Evolutionary conservation across 2,888 invertebrate species (phyloP), one percentile per base, ranked within the genome.

Genomic region (Pterostichus madidus): DNA sequence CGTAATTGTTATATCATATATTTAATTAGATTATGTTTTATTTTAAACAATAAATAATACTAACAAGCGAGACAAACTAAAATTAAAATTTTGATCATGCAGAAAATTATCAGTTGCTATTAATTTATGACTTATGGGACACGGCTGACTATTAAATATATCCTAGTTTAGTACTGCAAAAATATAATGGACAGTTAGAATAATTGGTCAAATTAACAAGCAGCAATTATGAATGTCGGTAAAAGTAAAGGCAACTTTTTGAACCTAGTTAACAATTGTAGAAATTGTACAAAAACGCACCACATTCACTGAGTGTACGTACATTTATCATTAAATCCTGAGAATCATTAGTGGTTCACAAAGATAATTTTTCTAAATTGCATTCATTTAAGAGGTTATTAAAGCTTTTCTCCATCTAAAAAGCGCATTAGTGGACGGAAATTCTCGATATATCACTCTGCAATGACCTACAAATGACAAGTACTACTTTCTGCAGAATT

Each of bases 401-500:
- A 31, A 31, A 46, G 75, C 75, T 75, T 52, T 73, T 46, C 15
- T 75, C 52, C n/a, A n/a, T 75, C 49, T 75, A 75, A 75, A 75
- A 75, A 75, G 49, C 24, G 24, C 75, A 75, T 75, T 75, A 75
- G 75, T 49, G 52, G n/a, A 52, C 64, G 24, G 24, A 46, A 75
- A 49, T 75, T 13, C 13, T 46, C 46, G 24, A 75, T 75, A 75
- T 75, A 75, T 75, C 46, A 75, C 46, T 75, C 31, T 46, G n/a
- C 11, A 49, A 32, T 75, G 75, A 75, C 75, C 75, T 49, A 75
- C 17, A 49, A 64, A 49, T 75, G 32, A 31, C 32, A 75, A n/a
- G 75, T 17, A 49, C 75, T 32, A 75, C 75, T 75, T 75, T 75
- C 75, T 75, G 75, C 52, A 52, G 17, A 49, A 32, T 75, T 73